Evolutionary conservation across 2,113 vertebrate genomes (phyloP), one percentile per base, ranked within the genome.

Genomic region (Falco punctatus): DNA sequence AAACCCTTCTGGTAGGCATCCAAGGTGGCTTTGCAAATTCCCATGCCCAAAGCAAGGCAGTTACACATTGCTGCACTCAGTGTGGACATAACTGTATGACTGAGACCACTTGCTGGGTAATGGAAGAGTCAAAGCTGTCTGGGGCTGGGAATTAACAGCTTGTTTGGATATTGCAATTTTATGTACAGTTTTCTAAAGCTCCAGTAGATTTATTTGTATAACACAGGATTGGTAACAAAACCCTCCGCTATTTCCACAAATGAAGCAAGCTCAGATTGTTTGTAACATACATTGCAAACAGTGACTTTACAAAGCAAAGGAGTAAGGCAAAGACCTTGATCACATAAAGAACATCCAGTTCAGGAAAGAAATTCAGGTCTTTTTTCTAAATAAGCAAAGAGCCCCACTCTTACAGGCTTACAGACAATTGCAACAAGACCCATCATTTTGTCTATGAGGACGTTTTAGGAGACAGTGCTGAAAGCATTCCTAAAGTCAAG

Each of bases 191-290:
- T 71, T 66, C 24, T 33, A 5, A 82, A 94, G 17, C 27, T 27
- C 27, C 15, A 5, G 5, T 7, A 42, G 6, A 24, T 82, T 48
- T 55, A 7, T 64, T 51, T 86, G 55, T 82, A 27, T 16, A n/a
- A 15, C 0, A 0, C 3, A n/a, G 19, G 42, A 18, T n/a, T n/a
- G 33, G 26, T 27, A 81, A 35, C 23, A 70, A 74, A 65, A 6
- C 30, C 18, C 24, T 35, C n/a, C 42, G 5, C 9, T 44, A 9
- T 44, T 86, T 51, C 32, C 40, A 51, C 32, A 28, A 32, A 59
- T 18, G 24, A 73, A 89, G 44, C 9, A 48, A 65, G 42, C 55
- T 30, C 12, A 4, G 19, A 26, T 49, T 40, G 15, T 46, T 83
- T 61, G 40, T 57, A 57, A 10, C 11, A 3, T 23, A 4, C 2